phyloP scores from a whole-genome alignment of 2,113 vertebrate genomes.

The Aleadryas rufinucha region DNA sequence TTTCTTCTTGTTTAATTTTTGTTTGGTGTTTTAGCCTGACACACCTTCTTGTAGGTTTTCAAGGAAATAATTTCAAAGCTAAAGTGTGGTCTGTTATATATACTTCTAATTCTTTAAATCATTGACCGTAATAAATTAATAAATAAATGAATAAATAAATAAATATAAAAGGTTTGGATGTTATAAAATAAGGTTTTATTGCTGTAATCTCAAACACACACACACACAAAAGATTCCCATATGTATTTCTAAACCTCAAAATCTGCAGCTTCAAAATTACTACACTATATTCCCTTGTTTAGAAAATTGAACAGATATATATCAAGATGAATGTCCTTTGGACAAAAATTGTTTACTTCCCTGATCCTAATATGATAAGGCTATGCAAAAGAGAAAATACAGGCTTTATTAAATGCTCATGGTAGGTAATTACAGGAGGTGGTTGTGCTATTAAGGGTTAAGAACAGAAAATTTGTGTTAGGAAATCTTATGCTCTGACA shows the following conservation, averaged over 20 bases:
- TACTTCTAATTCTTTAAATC: neutral
- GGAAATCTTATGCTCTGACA: neutral
- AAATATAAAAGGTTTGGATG: neutral
- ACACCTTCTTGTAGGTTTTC: neutral
- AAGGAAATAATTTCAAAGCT: neutral
- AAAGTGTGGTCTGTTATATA: neutral
- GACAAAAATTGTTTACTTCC: neutral
- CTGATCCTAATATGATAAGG: neutral
- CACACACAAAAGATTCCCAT: neutral
- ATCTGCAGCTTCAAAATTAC: neutral
- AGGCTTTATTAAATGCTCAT: neutral
- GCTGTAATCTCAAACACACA: neutral
- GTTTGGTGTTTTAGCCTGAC: neutral
- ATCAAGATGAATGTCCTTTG: neutral
- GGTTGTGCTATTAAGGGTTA: neutral
- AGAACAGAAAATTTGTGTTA: neutral
- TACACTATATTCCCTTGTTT: neutral
- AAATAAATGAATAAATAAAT: no score
- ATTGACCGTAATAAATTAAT: no score
- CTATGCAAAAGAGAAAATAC: neutral
- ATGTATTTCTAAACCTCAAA: neutral
- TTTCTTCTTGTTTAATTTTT: neutral
- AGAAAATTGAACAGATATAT: neutral
- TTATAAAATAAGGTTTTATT: neutral
- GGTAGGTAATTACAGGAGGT: neutral